These are phyloP conservation scores for Pogonophryne albipinna DNA, from an alignment of 2,797 vertebrate genomes.

Conservation along the genomic window DNA sequence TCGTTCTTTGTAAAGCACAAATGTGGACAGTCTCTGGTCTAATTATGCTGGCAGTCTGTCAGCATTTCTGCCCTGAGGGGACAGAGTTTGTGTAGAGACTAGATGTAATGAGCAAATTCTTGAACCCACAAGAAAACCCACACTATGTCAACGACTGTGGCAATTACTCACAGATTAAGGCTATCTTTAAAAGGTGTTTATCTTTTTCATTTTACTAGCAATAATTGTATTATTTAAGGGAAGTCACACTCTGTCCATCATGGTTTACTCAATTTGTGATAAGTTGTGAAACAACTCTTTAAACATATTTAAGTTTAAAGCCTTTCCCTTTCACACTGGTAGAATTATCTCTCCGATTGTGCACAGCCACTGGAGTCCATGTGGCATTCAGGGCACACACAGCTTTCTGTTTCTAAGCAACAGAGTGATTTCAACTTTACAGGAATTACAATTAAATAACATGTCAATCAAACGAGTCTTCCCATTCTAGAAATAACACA, in stretches of 20 bases:
- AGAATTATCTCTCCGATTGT: conserved; percentile 28
- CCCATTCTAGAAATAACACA: conserved; percentile 39
- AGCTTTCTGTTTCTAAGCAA: conserved; percentile 65
- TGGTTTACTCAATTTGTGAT: not conserved
- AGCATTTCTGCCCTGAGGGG: conserved; percentile 4
- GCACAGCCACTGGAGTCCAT: conserved; percentile 34
- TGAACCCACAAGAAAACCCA: conserved; percentile 7
- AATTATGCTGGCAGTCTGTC: conserved; percentile 28
- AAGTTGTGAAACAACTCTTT: not conserved
- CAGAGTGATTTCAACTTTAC: conserved; percentile 50
- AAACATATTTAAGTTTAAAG: not conserved
- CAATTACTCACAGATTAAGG: not conserved
- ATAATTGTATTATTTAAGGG: not conserved
- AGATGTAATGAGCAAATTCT: conserved; percentile 35
- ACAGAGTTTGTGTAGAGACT: conserved; percentile 1
- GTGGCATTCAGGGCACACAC: conserved; percentile 19
- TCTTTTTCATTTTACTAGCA: not conserved
- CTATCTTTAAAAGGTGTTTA: not conserved
- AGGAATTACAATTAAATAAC: conserved; percentile 52
- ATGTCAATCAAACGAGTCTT: conserved; percentile 59
- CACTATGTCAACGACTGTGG: not conserved
- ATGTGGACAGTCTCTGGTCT: conserved; percentile 1
- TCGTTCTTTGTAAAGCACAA: not conserved
- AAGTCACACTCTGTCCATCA: not conserved
- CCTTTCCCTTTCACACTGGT: conserved; percentile 3